Base-by-base conservation (phyloP, 2,888 invertebrate genomes). In the Erebia aethiops region DNA sequence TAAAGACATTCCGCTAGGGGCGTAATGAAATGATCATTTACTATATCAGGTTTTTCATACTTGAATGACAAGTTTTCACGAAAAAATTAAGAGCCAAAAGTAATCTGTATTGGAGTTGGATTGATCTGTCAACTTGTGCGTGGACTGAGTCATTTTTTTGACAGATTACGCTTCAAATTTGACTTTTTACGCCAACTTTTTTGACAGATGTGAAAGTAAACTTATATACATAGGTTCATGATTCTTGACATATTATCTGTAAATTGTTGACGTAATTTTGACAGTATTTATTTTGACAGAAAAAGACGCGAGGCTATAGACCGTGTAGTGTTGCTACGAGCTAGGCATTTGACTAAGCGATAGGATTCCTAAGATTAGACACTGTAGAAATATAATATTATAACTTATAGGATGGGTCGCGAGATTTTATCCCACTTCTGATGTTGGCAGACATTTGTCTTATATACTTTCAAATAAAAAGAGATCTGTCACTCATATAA, bases 331-430 rank as follows among this genome's bases (percentile, higher is more conserved):
- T 71, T 74, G 77, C 77, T 35, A 35, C 35, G 35, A 7, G 35
- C 5, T 75, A 77, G 77, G 71, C 69, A 72, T 73, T 72, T 52
- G 51, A 70, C 65, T 64, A 66, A 69, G 69, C 69, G 63, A 68
- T 78, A 79, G 79, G 73, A 78, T 79, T 77, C 79, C 77, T 77
- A 77, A 75, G 65, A 61, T 8, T 52, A 52, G 16, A 1, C 8
- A 52, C 52, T 18, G 67, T 75, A 74, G 68, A 64, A 61, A 16
- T 43, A 21, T 56, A 13, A 13, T 10, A 56, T 4, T 56, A 13
- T 54, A 7, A 14, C 41, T 13, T 43, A 13, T 62, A 16, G 62
- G 21, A 14, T 18, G 46, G 62, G 10, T 49, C 21, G 46, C 49
- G 7, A 49, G 14, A 16, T n/a, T 46, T 26, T 35, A 35, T 35